Conservation (phyloP, 1,140 invertebrate species). For the Apis cerana region DNA sequence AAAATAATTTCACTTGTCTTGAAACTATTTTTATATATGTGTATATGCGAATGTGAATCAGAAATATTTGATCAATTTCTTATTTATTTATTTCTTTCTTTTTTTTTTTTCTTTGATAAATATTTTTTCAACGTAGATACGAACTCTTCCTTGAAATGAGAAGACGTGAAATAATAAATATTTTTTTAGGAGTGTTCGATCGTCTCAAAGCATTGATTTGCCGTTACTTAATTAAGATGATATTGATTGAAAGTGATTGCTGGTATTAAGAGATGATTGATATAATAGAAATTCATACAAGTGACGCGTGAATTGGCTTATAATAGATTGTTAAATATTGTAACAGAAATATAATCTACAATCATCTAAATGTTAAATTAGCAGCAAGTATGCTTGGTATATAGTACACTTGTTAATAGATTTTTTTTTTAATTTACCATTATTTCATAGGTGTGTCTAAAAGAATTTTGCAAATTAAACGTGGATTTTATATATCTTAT, state of each 20-base stretch:
- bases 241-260: slow-evolving; percentile 25
- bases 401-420: background rate
- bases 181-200: background rate
- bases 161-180: background rate
- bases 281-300: slow-evolving; percentile 32
- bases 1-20: background rate
- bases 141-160: too few species aligned
- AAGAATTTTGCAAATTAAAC: background rate
- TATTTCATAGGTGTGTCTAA: background rate
- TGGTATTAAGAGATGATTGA: slow-evolving; percentile 9
- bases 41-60: background rate
- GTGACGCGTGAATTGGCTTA: background rate
- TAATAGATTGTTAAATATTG: background rate
- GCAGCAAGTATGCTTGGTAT: background rate
- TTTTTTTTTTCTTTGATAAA: too few species aligned
- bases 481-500: background rate
- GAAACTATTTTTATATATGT: background rate
- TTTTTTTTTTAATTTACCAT: background rate
- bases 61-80: background rate
- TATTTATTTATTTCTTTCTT: too few species aligned
- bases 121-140: too few species aligned
- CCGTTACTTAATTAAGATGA: slow-evolving; percentile 11
- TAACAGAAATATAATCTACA: background rate
- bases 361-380: background rate
- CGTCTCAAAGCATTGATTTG: background rate